These are phyloP conservation scores for Apodemus agrarius DNA, from an alignment of 2,797 vertebrate species.

Conservation along the genomic window DNA sequence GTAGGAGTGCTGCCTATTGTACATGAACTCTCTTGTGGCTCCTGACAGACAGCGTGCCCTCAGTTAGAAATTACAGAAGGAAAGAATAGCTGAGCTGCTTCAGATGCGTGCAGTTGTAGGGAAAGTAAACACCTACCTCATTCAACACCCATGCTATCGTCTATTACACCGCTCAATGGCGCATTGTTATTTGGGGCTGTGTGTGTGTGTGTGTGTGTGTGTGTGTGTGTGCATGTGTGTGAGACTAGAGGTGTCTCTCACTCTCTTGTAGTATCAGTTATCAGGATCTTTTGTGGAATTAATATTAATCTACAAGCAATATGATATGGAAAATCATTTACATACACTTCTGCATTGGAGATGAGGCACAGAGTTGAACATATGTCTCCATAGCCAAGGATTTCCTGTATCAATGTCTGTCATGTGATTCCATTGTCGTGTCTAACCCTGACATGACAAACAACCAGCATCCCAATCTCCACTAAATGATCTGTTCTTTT, in stretches of 20 bases:
- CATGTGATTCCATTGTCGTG: slow-evolving; percentile 38
- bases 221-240: neutral
- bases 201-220: neutral
- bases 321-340: neutral
- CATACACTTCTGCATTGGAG: neutral
- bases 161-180: neutral
- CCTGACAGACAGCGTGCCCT: neutral
- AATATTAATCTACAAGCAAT: neutral
- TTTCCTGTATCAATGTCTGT: neutral
- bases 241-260: neutral
- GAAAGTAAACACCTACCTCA: neutral
- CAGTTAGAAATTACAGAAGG: neutral
- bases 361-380: neutral
- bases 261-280: neutral
- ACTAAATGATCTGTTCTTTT: slow-evolving; percentile 69
- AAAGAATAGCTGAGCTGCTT: neutral
- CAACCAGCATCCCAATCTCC: slow-evolving; percentile 57
- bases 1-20: neutral
- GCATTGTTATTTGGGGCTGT: neutral
- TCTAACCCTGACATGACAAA: slow-evolving; percentile 56
- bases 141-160: neutral
- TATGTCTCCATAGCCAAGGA: neutral
- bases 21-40: neutral
- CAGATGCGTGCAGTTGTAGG: neutral
- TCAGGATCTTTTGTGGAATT: neutral